Evolutionary conservation across 2,797 vertebrate genomes (phyloP).

Genomic region (Semotilus atromaculatus): DNA sequence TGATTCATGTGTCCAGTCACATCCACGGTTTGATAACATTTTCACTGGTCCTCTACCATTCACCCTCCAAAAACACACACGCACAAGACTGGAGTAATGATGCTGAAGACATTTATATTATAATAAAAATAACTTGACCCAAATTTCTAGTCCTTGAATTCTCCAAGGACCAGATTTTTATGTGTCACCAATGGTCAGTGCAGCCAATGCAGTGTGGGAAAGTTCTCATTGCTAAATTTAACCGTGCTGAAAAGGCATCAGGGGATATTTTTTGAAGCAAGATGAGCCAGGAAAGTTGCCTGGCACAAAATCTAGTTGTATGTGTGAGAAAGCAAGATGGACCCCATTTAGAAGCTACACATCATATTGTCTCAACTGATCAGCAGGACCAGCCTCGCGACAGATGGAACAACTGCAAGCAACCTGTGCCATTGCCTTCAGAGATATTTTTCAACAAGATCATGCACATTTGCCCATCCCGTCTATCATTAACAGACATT

Average conservation of each 20-base stretch:
- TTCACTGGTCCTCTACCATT: neutral
- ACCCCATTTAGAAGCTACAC: neutral
- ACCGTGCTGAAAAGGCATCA: slow-evolving; percentile 10
- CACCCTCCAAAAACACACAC: neutral
- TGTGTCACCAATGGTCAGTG: neutral
- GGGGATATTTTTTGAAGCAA: slow-evolving; percentile 11
- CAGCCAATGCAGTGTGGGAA: slow-evolving; percentile 33
- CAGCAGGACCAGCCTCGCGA: neutral
- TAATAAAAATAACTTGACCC: slow-evolving; percentile 6
- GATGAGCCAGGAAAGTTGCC: slow-evolving; percentile 11
- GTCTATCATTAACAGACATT: slow-evolving; percentile 12
- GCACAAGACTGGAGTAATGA: too few relatives aligned
- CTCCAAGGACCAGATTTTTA: slow-evolving; percentile 1
- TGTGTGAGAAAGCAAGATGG: neutral
- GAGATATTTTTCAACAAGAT: slow-evolving; percentile 6
- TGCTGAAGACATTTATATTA: too few relatives aligned
- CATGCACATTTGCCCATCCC: neutral
- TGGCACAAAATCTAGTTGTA: neutral
- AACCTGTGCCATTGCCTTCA: neutral
- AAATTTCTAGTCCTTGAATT: slow-evolving; percentile 14
- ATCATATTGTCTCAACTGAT: neutral
- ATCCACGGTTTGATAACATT: neutral
- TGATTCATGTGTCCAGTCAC: neutral
- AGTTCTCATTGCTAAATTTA: slow-evolving; percentile 41
- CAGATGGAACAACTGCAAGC: neutral